Evolutionary conservation across 2,888 invertebrate species (phyloP), one percentile per base, ranked within the genome.

Genomic region (Platynereis dumerilii): DNA sequence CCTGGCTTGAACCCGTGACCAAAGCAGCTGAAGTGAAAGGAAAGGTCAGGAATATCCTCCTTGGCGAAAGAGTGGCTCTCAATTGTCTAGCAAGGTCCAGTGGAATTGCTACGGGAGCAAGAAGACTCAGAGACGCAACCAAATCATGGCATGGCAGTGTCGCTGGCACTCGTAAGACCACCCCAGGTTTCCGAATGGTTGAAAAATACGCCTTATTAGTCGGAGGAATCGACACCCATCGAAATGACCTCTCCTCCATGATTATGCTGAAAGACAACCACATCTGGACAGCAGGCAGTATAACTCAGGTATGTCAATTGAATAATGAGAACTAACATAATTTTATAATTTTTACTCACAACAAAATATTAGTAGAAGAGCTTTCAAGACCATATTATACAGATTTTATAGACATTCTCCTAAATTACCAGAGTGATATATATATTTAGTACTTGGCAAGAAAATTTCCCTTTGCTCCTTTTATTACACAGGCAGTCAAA

Each of bases 221-320:
- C 1, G 85, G 84, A 0, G 85, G 85, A 0, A 77, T 81, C 15
- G 78, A 80, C 15, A 81, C 81, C 0, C 85, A 86, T 74, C 74
- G 85, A 17, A 81, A 82, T 65, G 84, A 85, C 67, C 70, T 85
- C 54, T 84, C 85, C 0, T 78, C 81, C 12, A 83, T 85, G 85
- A 78, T 85, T 2, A 86, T 86, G 85, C 72, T 86, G 59, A 86
- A 86, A 71, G 86, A 86, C 68, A 86, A 86, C 69, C 86, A 86
- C 71, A 80, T 86, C 26, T 79, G 81, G 78, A 77, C 84, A 1
- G 80, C 80, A 26, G 84, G 84, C 7, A 80, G 79, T 60, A 78
- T 84, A 7, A 71, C 77, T 3, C 72, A 85, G 83, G 85, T 83
- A 71, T 20, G 29, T n/a, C n/a, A 48, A 34, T 34, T 34, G 12